phyloP scores from a whole-genome alignment of 2,888 invertebrate genomes.

The Dryococelus australis region DNA sequence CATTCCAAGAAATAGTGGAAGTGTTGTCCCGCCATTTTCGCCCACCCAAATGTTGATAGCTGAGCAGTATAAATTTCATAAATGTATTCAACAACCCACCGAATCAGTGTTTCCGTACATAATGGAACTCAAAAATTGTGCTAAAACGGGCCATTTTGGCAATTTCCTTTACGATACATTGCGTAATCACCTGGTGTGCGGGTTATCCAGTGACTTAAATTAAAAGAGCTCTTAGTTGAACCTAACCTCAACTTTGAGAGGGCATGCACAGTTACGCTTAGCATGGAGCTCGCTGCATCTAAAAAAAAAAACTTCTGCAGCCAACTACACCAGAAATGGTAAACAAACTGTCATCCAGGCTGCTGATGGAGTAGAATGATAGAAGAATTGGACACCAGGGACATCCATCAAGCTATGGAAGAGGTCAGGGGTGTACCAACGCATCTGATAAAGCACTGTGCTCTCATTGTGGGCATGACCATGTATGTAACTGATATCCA shows the following conservation, averaged over 20 bases:
- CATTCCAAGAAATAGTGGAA: conserved; percentile 44
- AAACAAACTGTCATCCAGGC: neutral
- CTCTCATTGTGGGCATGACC: neutral
- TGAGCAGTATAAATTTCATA: conserved; percentile 50
- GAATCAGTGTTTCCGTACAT: conserved; percentile 45
- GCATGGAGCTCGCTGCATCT: conserved; percentile 40
- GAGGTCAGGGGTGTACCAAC: neutral
- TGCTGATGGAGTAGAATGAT: neutral
- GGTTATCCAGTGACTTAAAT: conserved; percentile 41
- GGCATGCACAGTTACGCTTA: conserved; percentile 34
- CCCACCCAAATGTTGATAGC: conserved; percentile 48
- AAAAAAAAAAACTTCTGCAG: conserved; percentile 25
- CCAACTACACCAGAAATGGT: neutral
- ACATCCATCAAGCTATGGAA: neutral
- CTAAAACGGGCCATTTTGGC: conserved; percentile 41
- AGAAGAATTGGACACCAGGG: neutral
- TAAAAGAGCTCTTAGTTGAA: conserved; percentile 45
- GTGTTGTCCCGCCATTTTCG: conserved; percentile 43
- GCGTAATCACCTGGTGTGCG: conserved; percentile 48
- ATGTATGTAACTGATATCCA: neutral
- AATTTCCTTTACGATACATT: conserved; percentile 35
- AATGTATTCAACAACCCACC: conserved; percentile 43
- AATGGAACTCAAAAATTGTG: conserved; percentile 47
- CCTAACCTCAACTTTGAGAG: conserved; percentile 33
- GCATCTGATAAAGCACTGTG: neutral